These are phyloP conservation scores for Phataginus tricuspis DNA, from an alignment of 2,797 vertebrate species.

Conservation along the genomic window DNA sequence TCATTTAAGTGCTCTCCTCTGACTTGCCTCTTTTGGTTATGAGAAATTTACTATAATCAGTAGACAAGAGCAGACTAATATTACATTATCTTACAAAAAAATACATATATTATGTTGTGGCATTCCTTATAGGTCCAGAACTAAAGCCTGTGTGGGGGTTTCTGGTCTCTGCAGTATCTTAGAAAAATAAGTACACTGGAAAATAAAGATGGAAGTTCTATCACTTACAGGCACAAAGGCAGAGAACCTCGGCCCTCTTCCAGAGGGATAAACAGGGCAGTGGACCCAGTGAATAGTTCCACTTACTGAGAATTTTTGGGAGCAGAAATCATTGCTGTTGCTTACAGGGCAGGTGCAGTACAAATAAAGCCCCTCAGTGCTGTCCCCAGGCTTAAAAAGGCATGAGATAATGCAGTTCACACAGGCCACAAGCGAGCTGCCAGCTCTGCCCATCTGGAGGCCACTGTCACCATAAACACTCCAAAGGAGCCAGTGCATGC, in stretches of 20 bases:
- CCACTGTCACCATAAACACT: neutral
- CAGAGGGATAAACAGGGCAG: neutral
- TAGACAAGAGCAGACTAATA: neutral
- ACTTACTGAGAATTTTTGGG: conserved; percentile 69
- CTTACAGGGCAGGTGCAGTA: conserved; percentile 76
- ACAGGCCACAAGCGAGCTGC: conserved; percentile 56
- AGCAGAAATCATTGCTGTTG: conserved; percentile 66
- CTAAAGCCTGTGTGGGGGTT: conserved; percentile 78
- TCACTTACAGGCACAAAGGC: conserved; percentile 25
- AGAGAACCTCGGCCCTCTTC: neutral
- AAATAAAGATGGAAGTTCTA: conserved; percentile 74
- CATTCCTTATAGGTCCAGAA: conserved; percentile 76
- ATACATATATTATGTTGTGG: conserved; percentile 72
- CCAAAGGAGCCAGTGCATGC: neutral
- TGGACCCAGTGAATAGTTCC: conserved; percentile 62
- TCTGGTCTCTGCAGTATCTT: conserved; percentile 72
- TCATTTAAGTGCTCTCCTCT: conserved; percentile 25
- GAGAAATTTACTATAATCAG: conserved; percentile 76
- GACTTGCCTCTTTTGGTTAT: conserved; percentile 1
- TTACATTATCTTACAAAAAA: conserved; percentile 54
- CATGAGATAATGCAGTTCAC: conserved; percentile 60
- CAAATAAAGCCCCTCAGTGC: conserved; percentile 78
- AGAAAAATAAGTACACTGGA: conserved; percentile 48
- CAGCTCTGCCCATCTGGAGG: conserved; percentile 72
- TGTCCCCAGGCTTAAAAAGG: conserved; percentile 52